Evolutionary conservation across 30 jellyfish, hydroid and myxozoan genomes (phyloP).

Genomic region (Chironex yamaguchii): DNA sequence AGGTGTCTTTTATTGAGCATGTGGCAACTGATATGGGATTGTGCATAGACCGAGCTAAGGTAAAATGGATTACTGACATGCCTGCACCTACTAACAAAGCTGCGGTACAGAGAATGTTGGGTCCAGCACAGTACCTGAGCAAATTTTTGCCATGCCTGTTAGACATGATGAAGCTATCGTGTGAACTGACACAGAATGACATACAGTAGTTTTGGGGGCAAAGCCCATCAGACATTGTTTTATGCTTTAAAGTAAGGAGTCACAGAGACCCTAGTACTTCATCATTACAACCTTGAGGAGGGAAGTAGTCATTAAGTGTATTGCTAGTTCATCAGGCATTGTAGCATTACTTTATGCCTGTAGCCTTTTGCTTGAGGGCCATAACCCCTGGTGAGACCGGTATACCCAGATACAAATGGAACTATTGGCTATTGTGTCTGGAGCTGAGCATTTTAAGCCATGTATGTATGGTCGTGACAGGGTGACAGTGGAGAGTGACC

Average conservation of each 20-base stretch:
- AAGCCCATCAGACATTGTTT: constrained; percentile 10
- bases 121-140: constrained; percentile 36
- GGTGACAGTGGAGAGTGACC: constrained; percentile 28
- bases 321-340: constrained; percentile 32
- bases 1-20: constrained; percentile 32
- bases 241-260: constrained; percentile 11
- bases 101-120: constrained; percentile 44
- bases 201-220: constrained; percentile 27
- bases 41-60: constrained; percentile 4
- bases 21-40: constrained; percentile 4
- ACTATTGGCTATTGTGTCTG: constrained; percentile 21
- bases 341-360: constrained; percentile 28
- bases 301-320: constrained; percentile 36
- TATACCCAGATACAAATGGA: constrained; percentile 45
- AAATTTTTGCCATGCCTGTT: constrained; percentile 54
- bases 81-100: constrained; percentile 56
- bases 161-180: constrained; percentile 25
- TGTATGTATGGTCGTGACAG: constrained; percentile 1
- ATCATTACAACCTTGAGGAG: constrained; percentile 13
- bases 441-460: neutral
- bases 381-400: constrained; percentile 30
- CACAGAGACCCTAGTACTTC: constrained; percentile 28
- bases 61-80: constrained; percentile 48
- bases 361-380: constrained; percentile 20
- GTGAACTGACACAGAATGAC: constrained; percentile 46